phyloP scores from a whole-genome alignment of 2,797 vertebrate genomes.

The Poecilia wingei region DNA sequence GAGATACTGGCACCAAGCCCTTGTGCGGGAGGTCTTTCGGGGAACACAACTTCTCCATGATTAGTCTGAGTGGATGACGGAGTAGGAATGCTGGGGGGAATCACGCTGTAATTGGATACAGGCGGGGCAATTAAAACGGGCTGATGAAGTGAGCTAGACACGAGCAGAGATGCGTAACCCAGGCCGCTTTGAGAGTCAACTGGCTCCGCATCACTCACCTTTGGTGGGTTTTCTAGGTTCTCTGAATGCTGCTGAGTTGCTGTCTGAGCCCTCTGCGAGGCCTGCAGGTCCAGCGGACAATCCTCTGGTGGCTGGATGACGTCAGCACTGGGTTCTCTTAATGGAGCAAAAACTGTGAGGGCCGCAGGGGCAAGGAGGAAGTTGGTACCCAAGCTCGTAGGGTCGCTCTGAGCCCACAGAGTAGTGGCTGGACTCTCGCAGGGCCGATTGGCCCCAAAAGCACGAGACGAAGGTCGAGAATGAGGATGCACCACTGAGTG shows the following conservation, averaged over 20 bases:
- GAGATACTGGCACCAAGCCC: slow-evolving; percentile 64
- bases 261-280: slow-evolving; percentile 62
- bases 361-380: slow-evolving; percentile 94
- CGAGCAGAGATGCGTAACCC: slow-evolving; percentile 90
- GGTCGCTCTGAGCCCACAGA: slow-evolving; percentile 93
- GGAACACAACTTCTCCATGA: slow-evolving; percentile 70
- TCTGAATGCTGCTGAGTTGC: slow-evolving; percentile 82
- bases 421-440: slow-evolving; percentile 97
- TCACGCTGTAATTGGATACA: slow-evolving; percentile 87
- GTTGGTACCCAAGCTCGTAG: slow-evolving; percentile 86
- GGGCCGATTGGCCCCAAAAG: slow-evolving; percentile 82
- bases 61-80: slow-evolving; percentile 77
- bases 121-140: slow-evolving; percentile 91
- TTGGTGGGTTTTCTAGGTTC: slow-evolving; percentile 96
- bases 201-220: slow-evolving; percentile 85
- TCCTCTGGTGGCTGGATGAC: slow-evolving; percentile 93
- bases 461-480: slow-evolving; percentile 83
- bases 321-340: slow-evolving; percentile 81
- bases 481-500: slow-evolving; percentile 73
- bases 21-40: slow-evolving; percentile 61
- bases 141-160: slow-evolving; percentile 88
- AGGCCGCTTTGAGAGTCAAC: slow-evolving; percentile 86
- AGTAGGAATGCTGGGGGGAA: slow-evolving; percentile 78
- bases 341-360: slow-evolving; percentile 85
- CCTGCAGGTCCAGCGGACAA: slow-evolving; percentile 76